Base-by-base conservation (phyloP, 2,113 vertebrate genomes). In the Pica pica region DNA sequence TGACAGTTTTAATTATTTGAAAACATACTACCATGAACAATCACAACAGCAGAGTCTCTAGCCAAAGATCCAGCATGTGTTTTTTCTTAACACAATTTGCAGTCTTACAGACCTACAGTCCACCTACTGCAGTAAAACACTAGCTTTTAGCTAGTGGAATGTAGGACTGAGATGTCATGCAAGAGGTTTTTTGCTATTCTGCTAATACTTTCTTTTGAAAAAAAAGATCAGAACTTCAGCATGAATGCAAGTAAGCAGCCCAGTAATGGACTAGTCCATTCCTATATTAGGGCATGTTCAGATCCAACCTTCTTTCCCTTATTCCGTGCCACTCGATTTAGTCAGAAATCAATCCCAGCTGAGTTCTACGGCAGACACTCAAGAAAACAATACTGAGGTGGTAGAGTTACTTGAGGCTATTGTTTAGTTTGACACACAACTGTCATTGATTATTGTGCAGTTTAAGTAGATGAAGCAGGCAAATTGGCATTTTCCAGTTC, bases 371-470 rank as follows among this genome's bases (percentile, higher is more conserved):
- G n/a, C 50, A 96, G 59, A 21, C 64, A 50, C 49, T 70, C 47
- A 55, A 71, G 47, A 75, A 88, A 92, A 71, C 65, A 79, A 41
- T 50, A 65, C 57, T 21, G 47, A 92, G 11, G 26, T 41, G 50
- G 68, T 22, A 83, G 81, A 91, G 44, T 77, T 90, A 83, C 42
- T 59, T 74, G 50, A 81, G 56, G 69, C 30, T 91, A 37, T 95
- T 96, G 68, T 93, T 96, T 89, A 78, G 47, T 93, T 94, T 89
- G 87, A 86, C 69, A 71, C 39, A 39, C 56, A 63, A 63, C 39
- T 59, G 47, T 87, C 75, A 70, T 67, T 86, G 86, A 81, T 86
- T 92, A 61, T 56, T 63, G 35, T 39, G 82, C 70, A 61, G 37
- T 83, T 92, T 90, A 92, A 83, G 59, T 35, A 88, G 42, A 46